These are phyloP conservation scores for Regulus satrapa DNA, from an alignment of 2,113 vertebrate genomes.

Conservation along the genomic window DNA sequence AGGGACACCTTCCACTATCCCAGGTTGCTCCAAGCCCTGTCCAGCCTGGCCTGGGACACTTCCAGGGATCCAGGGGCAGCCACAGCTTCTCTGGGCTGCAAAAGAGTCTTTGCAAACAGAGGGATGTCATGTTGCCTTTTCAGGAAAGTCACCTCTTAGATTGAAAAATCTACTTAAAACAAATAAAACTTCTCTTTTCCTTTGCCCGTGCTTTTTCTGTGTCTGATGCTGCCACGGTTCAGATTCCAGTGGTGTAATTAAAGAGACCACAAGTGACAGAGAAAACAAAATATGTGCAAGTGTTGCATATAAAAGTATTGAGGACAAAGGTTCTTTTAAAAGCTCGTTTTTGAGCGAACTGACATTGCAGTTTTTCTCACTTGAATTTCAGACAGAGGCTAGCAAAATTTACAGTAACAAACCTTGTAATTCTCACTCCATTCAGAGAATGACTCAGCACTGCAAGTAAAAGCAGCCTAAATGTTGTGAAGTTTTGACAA, in stretches of 20 bases:
- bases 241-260: background rate
- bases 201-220: background rate
- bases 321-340: background rate
- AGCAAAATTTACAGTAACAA: conserved; percentile 41
- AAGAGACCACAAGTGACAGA: background rate
- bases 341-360: background rate
- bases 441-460: conserved; percentile 46
- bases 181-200: background rate
- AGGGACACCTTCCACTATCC: background rate
- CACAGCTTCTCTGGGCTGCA: background rate
- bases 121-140: background rate
- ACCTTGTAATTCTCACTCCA: conserved; percentile 8
- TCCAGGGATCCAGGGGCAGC: background rate
- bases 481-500: conserved; percentile 46
- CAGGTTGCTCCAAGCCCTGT: background rate
- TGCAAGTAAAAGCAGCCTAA: conserved; percentile 44
- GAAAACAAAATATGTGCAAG: background rate
- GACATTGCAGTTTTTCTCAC: background rate
- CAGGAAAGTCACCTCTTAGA: background rate
- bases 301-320: background rate
- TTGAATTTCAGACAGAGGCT: conserved; percentile 30
- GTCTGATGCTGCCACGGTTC: background rate
- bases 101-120: background rate
- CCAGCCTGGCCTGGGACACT: background rate
- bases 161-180: background rate